These are phyloP conservation scores for Pseudonaja textilis DNA, from an alignment of 2,113 vertebrate species.

Conservation along the genomic window DNA sequence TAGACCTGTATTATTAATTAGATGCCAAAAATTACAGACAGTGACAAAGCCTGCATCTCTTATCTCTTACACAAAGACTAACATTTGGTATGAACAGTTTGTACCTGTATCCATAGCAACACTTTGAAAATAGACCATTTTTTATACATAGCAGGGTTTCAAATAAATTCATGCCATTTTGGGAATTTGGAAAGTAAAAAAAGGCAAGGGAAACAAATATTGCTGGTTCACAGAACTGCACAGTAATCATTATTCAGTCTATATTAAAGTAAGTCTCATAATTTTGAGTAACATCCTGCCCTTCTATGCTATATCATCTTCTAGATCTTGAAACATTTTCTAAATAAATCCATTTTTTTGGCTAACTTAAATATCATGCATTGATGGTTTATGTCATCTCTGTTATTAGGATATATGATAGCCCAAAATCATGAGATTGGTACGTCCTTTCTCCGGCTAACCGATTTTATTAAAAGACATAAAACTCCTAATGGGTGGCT, in stretches of 20 bases:
- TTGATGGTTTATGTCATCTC: neutral
- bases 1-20: neutral
- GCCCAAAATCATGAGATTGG: neutral
- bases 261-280: neutral
- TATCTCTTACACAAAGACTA: neutral
- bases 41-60: neutral
- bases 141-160: neutral
- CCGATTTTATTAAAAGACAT: neutral
- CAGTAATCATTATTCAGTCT: neutral
- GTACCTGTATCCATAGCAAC: neutral
- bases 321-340: slow-evolving; percentile 14
- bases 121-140: neutral
- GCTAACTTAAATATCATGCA: neutral
- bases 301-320: neutral
- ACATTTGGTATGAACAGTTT: neutral
- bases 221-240: neutral
- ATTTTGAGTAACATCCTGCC: neutral
- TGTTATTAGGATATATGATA: neutral
- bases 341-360: neutral
- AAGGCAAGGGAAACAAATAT: neutral
- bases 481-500: neutral
- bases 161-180: neutral
- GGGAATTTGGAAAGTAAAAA: neutral
- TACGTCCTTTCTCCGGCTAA: neutral
- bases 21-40: neutral